phyloP scores from a whole-genome alignment of 2,797 vertebrate genomes.

The Nannoperca obscura region DNA sequence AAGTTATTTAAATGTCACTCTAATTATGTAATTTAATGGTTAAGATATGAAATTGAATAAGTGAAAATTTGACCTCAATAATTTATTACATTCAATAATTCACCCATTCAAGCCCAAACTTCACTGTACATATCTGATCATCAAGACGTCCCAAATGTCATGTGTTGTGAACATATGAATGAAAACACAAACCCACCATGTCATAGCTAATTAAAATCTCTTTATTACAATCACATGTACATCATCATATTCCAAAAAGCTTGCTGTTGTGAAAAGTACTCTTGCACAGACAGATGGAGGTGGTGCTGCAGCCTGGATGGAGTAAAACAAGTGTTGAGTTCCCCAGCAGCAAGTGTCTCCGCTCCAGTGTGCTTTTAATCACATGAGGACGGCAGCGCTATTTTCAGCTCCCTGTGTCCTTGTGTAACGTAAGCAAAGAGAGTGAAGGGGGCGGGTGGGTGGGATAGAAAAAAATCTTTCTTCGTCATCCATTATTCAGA shows the following conservation, averaged over 20 bases:
- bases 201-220: slow-evolving; percentile 86
- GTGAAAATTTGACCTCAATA: not conserved
- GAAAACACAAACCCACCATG: slow-evolving; percentile 34
- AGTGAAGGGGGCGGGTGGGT: slow-evolving; percentile 39
- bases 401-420: slow-evolving; percentile 76
- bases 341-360: slow-evolving; percentile 66
- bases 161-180: slow-evolving; percentile 8
- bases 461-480: slow-evolving; percentile 55
- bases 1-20: not conserved
- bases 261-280: slow-evolving; percentile 72
- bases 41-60: not conserved
- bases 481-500: slow-evolving; percentile 81
- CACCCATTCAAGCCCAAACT: not conserved
- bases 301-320: slow-evolving; percentile 64
- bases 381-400: slow-evolving; percentile 74
- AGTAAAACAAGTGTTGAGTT: slow-evolving; percentile 59
- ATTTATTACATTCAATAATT: not conserved
- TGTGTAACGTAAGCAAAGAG: slow-evolving; percentile 71
- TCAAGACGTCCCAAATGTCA: not conserved
- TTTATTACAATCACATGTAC: slow-evolving; percentile 88
- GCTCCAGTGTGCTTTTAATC: slow-evolving; percentile 78
- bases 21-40: slow-evolving; percentile 1
- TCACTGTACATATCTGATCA: not conserved
- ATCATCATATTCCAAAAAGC: slow-evolving; percentile 81
- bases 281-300: slow-evolving; percentile 67